Evolutionary conservation across 2,797 vertebrate genomes (phyloP).

Genomic region (Cirrhinus molitorella): DNA sequence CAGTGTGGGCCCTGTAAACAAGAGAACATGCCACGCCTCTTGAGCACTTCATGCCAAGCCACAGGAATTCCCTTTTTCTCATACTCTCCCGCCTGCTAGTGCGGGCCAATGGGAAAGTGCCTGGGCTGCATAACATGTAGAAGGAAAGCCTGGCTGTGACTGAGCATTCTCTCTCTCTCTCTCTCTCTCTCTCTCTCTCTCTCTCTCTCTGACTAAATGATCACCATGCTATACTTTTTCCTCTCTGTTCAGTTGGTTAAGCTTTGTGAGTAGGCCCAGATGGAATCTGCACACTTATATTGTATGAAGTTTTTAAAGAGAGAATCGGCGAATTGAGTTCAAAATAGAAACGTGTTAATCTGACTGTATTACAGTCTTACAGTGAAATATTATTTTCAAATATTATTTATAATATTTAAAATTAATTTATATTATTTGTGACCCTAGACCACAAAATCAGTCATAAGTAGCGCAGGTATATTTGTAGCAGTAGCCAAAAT

Average conservation of each 20-base stretch:
- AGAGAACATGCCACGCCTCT: constrained; percentile 77
- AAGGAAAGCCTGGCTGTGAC: constrained; percentile 6
- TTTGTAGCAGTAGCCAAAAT: no score
- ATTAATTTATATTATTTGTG: no score
- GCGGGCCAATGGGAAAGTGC: constrained; percentile 66
- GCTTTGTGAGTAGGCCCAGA: not conserved
- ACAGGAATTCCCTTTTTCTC: constrained; percentile 77
- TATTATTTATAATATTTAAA: no score
- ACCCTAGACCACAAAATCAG: no score
- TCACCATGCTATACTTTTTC: constrained; percentile 12
- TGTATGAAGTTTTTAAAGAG: not conserved
- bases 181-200: not conserved
- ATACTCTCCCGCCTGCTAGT: constrained; percentile 77
- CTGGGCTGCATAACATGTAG: constrained; percentile 28
- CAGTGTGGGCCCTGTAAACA: constrained; percentile 76
- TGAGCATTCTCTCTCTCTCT: constrained; percentile 10
- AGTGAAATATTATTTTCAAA: no score
- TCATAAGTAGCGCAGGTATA: no score
- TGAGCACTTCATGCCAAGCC: constrained; percentile 75
- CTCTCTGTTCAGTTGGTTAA: not conserved
- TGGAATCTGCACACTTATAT: not conserved
- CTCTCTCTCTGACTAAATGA: not conserved
- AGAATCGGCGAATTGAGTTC: not conserved
- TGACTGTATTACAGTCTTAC: no score
- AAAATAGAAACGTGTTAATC: not conserved